Evolutionary conservation across 2,797 vertebrate genomes (phyloP).

Genomic region (Pipistrellus nathusii): DNA sequence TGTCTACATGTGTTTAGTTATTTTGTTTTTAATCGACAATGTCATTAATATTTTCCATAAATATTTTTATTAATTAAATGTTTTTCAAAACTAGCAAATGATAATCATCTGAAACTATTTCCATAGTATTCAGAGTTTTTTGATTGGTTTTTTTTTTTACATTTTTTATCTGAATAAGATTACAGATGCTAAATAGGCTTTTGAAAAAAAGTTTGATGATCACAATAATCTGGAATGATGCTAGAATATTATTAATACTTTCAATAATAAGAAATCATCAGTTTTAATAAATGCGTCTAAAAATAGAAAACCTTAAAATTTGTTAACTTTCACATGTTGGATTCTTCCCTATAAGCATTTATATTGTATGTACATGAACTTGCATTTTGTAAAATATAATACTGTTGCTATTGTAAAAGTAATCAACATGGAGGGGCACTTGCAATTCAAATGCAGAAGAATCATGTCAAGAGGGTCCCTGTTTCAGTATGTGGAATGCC

Average conservation of each 20-base stretch:
- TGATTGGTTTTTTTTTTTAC: background rate
- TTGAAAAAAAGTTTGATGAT: background rate
- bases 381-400: background rate
- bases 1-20: background rate
- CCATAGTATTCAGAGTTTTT: background rate
- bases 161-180: background rate
- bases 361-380: background rate
- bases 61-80: background rate
- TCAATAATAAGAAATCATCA: background rate
- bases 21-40: background rate
- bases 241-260: constrained; percentile 4
- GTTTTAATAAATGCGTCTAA: background rate
- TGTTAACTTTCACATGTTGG: background rate
- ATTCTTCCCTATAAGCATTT: background rate
- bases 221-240: background rate
- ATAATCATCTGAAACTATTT: background rate
- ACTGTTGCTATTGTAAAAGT: background rate
- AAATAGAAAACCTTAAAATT: constrained; percentile 19
- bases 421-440: rapidly evolving
- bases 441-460: background rate
- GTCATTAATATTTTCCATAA: background rate
- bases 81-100: background rate
- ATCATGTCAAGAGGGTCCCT: background rate
- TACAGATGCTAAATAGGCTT: background rate
- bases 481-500: rapidly evolving